Evolutionary conservation across 2,888 invertebrate species (phyloP).

Genomic region (Salticus scenicus): DNA sequence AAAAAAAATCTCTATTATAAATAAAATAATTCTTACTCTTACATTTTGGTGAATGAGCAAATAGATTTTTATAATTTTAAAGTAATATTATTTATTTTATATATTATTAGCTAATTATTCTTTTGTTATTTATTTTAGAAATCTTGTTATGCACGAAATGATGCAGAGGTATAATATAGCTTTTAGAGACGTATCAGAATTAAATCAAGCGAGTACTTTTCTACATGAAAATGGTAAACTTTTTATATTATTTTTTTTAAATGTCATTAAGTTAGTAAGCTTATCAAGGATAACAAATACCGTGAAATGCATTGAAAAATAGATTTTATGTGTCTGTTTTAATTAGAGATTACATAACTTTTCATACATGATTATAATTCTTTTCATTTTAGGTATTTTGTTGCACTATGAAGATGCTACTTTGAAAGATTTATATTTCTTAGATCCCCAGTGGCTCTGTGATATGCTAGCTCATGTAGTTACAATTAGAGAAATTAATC

Average conservation of each 20-base stretch:
- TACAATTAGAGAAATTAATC: constrained; percentile 97
- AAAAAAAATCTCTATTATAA: too few relatives aligned
- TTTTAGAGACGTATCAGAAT: constrained; percentile 81
- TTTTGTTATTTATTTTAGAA: constrained; percentile 73
- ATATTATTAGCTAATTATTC: too few relatives aligned
- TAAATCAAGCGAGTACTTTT: constrained; percentile 96
- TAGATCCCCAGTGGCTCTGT: constrained; percentile 99
- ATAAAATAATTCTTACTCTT: too few relatives aligned
- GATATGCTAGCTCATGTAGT: constrained; percentile 98
- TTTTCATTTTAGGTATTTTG: constrained; percentile 82
- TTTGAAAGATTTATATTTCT: constrained; percentile 93
- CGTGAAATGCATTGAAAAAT: too few relatives aligned
- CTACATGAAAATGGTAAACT: constrained; percentile 93
- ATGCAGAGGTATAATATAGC: constrained; percentile 82
- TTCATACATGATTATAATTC: background rate
- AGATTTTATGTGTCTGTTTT: too few relatives aligned
- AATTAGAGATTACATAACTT: too few relatives aligned
- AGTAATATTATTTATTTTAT: too few relatives aligned
- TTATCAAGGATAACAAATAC: too few relatives aligned
- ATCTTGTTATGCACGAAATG: constrained; percentile 79
- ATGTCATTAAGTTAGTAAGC: too few relatives aligned
- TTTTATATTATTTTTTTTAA: too few relatives aligned
- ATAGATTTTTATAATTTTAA: too few relatives aligned
- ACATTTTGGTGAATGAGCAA: too few relatives aligned
- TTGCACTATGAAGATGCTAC: constrained; percentile 96